Conservation (phyloP, 2,888 invertebrate genomes). For the Eretmocerus hayati region DNA sequence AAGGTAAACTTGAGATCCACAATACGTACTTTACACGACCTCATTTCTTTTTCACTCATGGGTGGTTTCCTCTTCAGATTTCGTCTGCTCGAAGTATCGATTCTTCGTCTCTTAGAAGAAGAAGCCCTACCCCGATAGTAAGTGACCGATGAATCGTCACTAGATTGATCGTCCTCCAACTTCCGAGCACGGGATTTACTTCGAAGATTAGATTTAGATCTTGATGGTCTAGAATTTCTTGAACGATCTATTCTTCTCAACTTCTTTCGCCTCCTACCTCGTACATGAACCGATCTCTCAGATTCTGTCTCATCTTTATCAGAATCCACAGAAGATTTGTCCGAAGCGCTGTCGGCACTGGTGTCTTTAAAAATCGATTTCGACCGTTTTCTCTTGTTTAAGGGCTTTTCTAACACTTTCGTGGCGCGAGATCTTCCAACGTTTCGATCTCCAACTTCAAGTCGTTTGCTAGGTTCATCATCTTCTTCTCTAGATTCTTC, state of each 20-base stretch:
- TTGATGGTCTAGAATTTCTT: not conserved
- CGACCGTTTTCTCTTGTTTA: not conserved
- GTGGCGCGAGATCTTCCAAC: too few relatives aligned
- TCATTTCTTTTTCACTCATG: constrained; percentile 30
- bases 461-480: not conserved
- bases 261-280: constrained; percentile 10
- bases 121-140: constrained; percentile 7
- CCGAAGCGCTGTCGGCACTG: constrained; percentile 7
- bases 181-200: not conserved
- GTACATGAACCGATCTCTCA: not conserved
- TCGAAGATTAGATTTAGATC: not conserved
- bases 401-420: not conserved
- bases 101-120: too few relatives aligned
- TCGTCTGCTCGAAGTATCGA: constrained; percentile 1
- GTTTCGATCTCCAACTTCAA: too few relatives aligned
- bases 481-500: not conserved
- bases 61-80: constrained; percentile 19
- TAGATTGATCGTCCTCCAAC: constrained; percentile 5
- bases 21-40: constrained; percentile 34
- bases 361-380: not conserved
- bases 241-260: too few relatives aligned
- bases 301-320: constrained; percentile 8
- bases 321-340: constrained; percentile 6
- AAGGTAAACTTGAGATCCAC: constrained; percentile 36
- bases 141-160: not conserved